These are phyloP conservation scores for Zosterops lateralis DNA, from an alignment of 2,113 vertebrate genomes.

Conservation along the genomic window DNA sequence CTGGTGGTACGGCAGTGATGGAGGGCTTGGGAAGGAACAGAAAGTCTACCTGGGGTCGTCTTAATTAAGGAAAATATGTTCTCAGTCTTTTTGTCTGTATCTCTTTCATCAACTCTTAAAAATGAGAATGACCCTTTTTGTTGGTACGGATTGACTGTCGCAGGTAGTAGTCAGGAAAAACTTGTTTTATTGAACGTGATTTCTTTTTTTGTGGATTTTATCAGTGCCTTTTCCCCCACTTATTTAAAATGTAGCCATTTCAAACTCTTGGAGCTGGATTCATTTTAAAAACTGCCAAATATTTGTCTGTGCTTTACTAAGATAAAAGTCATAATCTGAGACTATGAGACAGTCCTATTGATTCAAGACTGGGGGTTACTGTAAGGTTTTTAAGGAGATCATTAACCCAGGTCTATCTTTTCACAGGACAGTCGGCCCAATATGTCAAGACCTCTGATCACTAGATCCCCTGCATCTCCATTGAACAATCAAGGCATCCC, in stretches of 20 bases:
- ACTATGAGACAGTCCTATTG: neutral
- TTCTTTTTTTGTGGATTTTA: neutral
- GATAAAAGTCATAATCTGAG: neutral
- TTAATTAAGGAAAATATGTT: conserved; percentile 2
- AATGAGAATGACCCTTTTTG: neutral
- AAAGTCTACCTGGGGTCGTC: neutral
- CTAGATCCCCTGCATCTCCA: conserved; percentile 96
- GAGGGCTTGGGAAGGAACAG: conserved; percentile 45
- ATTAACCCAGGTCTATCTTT: conserved; percentile 74
- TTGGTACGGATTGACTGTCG: neutral
- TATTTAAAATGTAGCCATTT: neutral
- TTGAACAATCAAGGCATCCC: conserved; percentile 98
- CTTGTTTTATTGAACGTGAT: neutral
- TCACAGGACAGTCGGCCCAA: conserved; percentile 94
- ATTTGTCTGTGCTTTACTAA: neutral
- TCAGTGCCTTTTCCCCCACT: neutral
- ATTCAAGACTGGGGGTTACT: neutral
- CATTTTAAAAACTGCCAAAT: neutral
- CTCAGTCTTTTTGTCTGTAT: conserved; percentile 3
- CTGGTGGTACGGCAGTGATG: neutral
- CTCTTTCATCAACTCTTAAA: conserved; percentile 34
- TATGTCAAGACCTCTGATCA: conserved; percentile 99
- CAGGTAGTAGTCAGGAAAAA: neutral
- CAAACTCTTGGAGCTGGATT: neutral
- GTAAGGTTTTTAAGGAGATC: conserved; percentile 4